These are phyloP conservation scores for Eolophus roseicapilla DNA, from an alignment of 2,113 vertebrate species.

Conservation along the genomic window DNA sequence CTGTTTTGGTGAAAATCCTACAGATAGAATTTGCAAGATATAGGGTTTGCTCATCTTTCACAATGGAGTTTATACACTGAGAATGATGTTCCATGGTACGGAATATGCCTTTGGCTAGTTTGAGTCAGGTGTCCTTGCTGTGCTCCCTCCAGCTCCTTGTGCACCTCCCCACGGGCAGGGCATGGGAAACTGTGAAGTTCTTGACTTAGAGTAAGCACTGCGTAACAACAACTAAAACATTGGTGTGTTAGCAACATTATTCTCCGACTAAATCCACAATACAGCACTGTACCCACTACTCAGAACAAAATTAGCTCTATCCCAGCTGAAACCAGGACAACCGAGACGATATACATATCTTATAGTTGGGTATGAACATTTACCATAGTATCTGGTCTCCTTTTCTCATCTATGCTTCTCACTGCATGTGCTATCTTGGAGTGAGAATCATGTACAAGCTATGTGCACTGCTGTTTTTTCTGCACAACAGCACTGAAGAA, in stretches of 20 bases:
- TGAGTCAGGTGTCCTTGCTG: background rate
- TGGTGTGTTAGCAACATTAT: background rate
- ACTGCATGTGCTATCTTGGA: background rate
- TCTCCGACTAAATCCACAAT: background rate
- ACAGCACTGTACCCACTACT: background rate
- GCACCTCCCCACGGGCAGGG: background rate
- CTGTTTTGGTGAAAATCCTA: background rate
- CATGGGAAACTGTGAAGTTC: background rate
- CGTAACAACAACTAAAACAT: background rate
- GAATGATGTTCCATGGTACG: background rate
- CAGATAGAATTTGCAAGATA: background rate
- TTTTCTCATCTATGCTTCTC: background rate
- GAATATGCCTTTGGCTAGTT: background rate
- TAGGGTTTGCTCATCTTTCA: background rate
- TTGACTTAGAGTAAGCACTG: background rate
- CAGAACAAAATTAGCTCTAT: background rate
- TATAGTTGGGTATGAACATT: background rate
- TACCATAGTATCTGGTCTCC: fast-evolving
- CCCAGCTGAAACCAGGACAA: background rate
- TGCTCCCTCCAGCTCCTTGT: background rate
- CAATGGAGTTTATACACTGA: background rate
- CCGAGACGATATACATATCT: background rate
- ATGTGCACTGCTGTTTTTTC: fast-evolving
- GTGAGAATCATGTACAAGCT: background rate
- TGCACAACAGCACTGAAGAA: background rate